phyloP scores from a whole-genome alignment of 2,888 invertebrate genomes.

The Acrobasis suavella region DNA sequence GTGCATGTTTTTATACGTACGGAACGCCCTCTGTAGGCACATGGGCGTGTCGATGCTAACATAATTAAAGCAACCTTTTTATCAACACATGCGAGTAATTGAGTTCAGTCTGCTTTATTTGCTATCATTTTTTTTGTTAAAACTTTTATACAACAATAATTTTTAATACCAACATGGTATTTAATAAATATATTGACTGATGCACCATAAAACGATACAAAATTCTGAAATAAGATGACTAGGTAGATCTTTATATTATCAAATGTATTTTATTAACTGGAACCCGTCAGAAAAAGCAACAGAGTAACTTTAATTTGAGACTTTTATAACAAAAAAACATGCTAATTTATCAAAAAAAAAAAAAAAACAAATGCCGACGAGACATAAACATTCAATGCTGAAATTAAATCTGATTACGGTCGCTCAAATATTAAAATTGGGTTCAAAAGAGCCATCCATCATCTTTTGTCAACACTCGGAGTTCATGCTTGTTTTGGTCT shows the following conservation, averaged over 20 bases:
- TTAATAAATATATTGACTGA: too few relatives aligned
- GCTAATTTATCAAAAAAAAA: too few relatives aligned
- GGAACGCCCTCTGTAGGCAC: slow-evolving; percentile 36
- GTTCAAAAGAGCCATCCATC: slow-evolving; percentile 16
- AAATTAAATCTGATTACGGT: slow-evolving; percentile 4
- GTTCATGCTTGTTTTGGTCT: slow-evolving; percentile 21
- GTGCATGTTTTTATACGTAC: not conserved
- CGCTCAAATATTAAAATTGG: slow-evolving; percentile 3
- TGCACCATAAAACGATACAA: too few relatives aligned
- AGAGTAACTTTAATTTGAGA: too few relatives aligned
- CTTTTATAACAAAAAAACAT: too few relatives aligned
- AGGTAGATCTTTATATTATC: too few relatives aligned
- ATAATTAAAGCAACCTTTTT: slow-evolving; percentile 58
- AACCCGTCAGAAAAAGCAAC: too few relatives aligned
- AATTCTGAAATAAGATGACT: too few relatives aligned
- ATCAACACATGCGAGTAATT: slow-evolving; percentile 43
- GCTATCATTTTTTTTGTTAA: slow-evolving; percentile 23
- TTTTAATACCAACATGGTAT: too few relatives aligned
- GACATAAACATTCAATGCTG: not conserved
- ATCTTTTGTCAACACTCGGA: slow-evolving; percentile 21
- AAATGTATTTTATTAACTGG: too few relatives aligned
- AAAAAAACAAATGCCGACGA: too few relatives aligned
- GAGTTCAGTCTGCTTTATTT: slow-evolving; percentile 34
- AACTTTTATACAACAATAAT: not conserved
- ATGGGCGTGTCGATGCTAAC: slow-evolving; percentile 39